Evolutionary conservation across 2,888 invertebrate genomes (phyloP), one percentile per base, ranked within the genome.

Genomic region (Phasia obesa): DNA sequence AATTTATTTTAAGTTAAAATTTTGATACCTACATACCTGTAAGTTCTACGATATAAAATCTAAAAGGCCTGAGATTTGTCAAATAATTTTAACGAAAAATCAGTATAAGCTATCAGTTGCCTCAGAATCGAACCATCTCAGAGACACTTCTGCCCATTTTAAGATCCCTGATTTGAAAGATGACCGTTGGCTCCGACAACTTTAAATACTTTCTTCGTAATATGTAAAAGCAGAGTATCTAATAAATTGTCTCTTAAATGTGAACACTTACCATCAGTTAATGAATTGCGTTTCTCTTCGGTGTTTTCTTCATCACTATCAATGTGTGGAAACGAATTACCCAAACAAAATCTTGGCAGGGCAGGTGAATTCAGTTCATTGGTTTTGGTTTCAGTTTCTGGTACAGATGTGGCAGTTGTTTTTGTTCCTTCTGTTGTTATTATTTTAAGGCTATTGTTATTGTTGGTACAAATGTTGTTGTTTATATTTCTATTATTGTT

Each of bases 291-390:
- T 89, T 91, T 92, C 89, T 92, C 88, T 88, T 92, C 88, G 57
- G 88, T 84, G 89, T 92, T 93, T 88, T 95, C 95, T 87, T 94
- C 94, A 87, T 95, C 95, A 89, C 94, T 94, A 90, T 95, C 95
- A 86, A 95, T 95, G 90, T 95, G 95, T 82, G 95, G 95, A 91
- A 95, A 94, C 55, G 93, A 93, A 35, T 94, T 94, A 69, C 93
- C 94, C 87, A 94, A 92, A 89, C 94, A 94, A 89, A 94, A 94
- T 90, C 94, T 93, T 84, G 93, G 91, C 87, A 91, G 85, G 11
- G 88, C 88, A 67, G 91, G 92, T 77, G 90, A 90, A 71, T 83
- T 83, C 27, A 87, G 88, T 69, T 87, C 84, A 64, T 73, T 70
- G 25, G 65, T 51, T 77, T 75, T 70, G 85, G 77, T 80, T 64